Conservation (phyloP, 1,140 invertebrate genomes). For the Drosophila kurseongensis region DNA sequence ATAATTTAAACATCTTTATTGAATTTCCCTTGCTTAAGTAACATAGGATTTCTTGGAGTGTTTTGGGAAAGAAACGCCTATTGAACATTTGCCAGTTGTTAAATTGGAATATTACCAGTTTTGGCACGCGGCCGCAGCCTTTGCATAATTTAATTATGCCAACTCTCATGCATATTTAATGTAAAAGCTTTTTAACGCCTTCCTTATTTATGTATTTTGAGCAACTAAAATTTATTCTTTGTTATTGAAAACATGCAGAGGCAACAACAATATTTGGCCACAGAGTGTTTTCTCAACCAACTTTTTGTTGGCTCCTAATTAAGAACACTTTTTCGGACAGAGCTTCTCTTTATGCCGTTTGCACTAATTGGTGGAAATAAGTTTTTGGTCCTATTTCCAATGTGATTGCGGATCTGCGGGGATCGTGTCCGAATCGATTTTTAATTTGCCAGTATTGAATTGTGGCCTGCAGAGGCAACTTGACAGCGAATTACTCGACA, state of each 20-base stretch:
- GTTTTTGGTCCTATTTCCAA: constrained; percentile 15
- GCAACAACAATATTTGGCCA: constrained; percentile 39
- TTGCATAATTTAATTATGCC: constrained; percentile 77
- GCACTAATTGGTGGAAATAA: constrained; percentile 47
- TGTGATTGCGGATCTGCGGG: constrained; percentile 23
- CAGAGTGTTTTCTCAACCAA: constrained; percentile 14
- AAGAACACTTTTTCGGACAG: constrained; percentile 12
- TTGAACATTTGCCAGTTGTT: constrained; percentile 75
- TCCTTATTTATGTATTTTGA: constrained; percentile 71
- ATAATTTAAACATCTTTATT: no score
- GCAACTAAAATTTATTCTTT: constrained; percentile 55
- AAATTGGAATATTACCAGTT: constrained; percentile 77
- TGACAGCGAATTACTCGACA: constrained; percentile 44
- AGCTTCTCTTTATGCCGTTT: constrained; percentile 4
- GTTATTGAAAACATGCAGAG: constrained; percentile 57
- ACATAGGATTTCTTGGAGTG: constrained; percentile 16
- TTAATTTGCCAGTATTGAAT: constrained; percentile 49
- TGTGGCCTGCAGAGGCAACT: constrained; percentile 37
- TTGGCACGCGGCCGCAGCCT: constrained; percentile 73
- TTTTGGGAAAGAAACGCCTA: constrained; percentile 16
- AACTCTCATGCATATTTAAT: constrained; percentile 75
- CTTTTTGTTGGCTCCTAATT: constrained; percentile 29
- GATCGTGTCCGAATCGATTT: constrained; percentile 40
- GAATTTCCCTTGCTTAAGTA: no score
- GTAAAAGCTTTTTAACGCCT: constrained; percentile 73